These are phyloP conservation scores for Crotalus viridis DNA, from an alignment of 2,113 vertebrate genomes.

Conservation along the genomic window DNA sequence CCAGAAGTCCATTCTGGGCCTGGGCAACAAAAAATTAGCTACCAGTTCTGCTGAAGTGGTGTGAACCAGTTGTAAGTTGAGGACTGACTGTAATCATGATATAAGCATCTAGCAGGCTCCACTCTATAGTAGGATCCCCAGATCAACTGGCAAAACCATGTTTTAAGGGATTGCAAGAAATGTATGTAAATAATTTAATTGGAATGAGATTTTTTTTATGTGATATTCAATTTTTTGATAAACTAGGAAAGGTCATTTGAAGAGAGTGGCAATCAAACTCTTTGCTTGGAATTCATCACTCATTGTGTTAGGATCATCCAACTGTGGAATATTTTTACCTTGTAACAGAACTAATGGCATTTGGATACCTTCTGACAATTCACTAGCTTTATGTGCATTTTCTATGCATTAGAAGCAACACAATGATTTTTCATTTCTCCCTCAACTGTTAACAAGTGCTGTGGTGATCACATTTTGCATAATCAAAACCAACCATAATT, in stretches of 20 bases:
- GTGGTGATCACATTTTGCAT: slow-evolving; percentile 9
- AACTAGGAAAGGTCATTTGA: rapidly evolving
- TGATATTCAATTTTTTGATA: background rate
- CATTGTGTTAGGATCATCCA: background rate
- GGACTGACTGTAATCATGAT: background rate
- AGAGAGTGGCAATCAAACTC: background rate
- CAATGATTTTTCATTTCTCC: slow-evolving; percentile 16
- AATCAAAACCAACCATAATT: background rate
- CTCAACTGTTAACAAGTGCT: background rate
- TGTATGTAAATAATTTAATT: background rate
- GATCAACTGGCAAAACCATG: background rate
- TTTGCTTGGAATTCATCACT: background rate
- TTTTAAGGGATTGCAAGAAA: background rate
- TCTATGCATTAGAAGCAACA: slow-evolving; percentile 5
- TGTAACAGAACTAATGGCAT: rapidly evolving
- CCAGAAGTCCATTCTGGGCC: too few species aligned
- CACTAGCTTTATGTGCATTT: slow-evolving; percentile 20
- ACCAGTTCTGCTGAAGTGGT: too few species aligned
- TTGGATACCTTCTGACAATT: background rate
- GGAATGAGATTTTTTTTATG: background rate
- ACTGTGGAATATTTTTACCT: background rate
- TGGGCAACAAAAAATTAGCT: too few species aligned
- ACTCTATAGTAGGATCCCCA: background rate
- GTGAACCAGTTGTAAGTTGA: background rate
- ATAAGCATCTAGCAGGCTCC: background rate